These are phyloP conservation scores for Periophthalmus modestus DNA, from an alignment of 2,113 vertebrate genomes.

Conservation along the genomic window DNA sequence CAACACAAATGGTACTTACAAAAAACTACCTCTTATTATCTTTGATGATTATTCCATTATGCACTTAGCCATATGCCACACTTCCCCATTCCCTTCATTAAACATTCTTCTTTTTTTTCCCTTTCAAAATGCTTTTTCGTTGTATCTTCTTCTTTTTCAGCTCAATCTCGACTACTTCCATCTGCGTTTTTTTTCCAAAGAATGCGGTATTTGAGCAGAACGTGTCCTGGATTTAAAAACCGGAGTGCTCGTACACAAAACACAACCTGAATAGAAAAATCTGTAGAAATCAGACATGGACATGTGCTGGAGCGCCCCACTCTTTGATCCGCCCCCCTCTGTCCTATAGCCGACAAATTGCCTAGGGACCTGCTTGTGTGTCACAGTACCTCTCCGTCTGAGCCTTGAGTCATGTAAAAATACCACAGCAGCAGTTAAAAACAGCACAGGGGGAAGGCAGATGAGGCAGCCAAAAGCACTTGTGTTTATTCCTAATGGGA, in stretches of 20 bases:
- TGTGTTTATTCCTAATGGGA: slow-evolving; percentile 64
- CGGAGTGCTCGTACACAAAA: slow-evolving; percentile 1
- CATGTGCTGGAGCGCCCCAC: slow-evolving; percentile 13
- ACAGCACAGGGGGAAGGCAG: slow-evolving; percentile 45
- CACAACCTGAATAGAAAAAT: slow-evolving; percentile 12
- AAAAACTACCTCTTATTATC: slow-evolving; percentile 31
- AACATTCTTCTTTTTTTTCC: slow-evolving; percentile 18
- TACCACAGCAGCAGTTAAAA: slow-evolving; percentile 67
- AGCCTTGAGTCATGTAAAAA: slow-evolving; percentile 63
- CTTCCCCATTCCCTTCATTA: slow-evolving; percentile 27
- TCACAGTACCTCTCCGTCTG: slow-evolving; percentile 52
- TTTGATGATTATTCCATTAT: slow-evolving; percentile 23
- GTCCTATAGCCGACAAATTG: slow-evolving; percentile 51
- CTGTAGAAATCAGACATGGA: slow-evolving; percentile 28
- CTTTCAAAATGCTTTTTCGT: slow-evolving; percentile 5
- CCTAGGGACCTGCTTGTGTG: slow-evolving; percentile 50
- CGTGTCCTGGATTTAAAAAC: slow-evolving; percentile 14
- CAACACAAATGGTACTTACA: slow-evolving; percentile 7
- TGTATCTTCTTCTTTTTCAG: slow-evolving; percentile 7
- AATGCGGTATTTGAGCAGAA: slow-evolving; percentile 7
- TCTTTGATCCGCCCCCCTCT: slow-evolving; percentile 32
- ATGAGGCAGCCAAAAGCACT: slow-evolving; percentile 63
- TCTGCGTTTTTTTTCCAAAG: slow-evolving; percentile 3
- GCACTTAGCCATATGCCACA: slow-evolving; percentile 35
- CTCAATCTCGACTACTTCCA: slow-evolving; percentile 8